Base-by-base conservation (phyloP, 2,113 vertebrate genomes). In the Ondatra zibethicus region DNA sequence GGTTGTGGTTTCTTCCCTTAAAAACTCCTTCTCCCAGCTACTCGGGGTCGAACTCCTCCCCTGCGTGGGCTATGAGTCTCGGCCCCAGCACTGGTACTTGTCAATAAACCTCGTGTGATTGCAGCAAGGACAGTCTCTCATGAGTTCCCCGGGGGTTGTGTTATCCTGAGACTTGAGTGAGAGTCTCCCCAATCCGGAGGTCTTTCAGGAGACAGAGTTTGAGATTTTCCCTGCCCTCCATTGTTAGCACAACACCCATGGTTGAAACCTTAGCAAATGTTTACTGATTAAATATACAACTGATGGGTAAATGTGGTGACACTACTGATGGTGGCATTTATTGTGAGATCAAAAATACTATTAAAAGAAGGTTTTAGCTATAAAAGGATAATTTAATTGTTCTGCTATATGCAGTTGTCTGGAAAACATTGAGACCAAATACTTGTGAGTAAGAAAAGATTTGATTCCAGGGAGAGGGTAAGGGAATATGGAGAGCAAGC, bases 381-480 rank as follows among this genome's bases (percentile, higher is more conserved):
- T 82, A 72, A 61, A 88, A 92, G 17, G 17, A 82, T 81, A 82
- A 65, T 88, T 95, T 66, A 66, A 47, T 63, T 77, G 70, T 95
- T 89, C 47, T 33, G 73, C 31, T 63, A 7, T 25, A 73, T 65
- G 63, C 14, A 95, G 42, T 33, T 92, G 92, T 85, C 68, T 90
- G 25, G 50, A 29, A 91, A 96, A 70, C 82, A 52, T 66, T 73
- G 50, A 50, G 10, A 52, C 11, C 4, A 78, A 80, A 65, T 87
- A 84, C 27, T 72, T 86, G 25, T 81, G 61, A 88, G 75, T 27
- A 29, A 93, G 77, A 93, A 92, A 92, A 92, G 7, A 88, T 88
- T 52, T 89, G n/a, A 92, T 81, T 78, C 10, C 21, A 92, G 88
- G 19, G 14, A 92, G 12, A 89, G 4, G 42, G 10, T 25, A 84